Evolutionary conservation across 2,888 invertebrate genomes (phyloP).

Genomic region (Melieria omissa): DNA sequence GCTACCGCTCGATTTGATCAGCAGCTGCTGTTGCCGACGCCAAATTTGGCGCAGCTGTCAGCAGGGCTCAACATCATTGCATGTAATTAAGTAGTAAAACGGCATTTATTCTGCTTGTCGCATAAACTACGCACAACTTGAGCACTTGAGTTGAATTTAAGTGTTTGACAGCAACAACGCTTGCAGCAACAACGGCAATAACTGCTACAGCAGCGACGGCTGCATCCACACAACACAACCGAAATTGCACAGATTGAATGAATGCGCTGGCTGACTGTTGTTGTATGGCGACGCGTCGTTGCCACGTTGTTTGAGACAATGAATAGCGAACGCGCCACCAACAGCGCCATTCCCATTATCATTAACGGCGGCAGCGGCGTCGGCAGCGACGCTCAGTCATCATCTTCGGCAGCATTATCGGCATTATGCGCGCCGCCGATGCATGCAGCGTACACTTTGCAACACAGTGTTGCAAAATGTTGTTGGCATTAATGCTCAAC

Average conservation of each 20-base stretch:
- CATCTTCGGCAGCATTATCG: too few relatives aligned
- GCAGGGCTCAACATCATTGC: slow-evolving; percentile 5
- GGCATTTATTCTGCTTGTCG: neutral
- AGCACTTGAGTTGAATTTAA: slow-evolving; percentile 14
- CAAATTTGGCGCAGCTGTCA: too few relatives aligned
- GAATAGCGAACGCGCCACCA: neutral
- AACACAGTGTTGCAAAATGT: neutral
- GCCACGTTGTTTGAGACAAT: slow-evolving; percentile 19
- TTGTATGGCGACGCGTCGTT: neutral
- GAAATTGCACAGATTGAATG: slow-evolving; percentile 1
- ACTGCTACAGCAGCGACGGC: too few relatives aligned
- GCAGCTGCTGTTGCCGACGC: too few relatives aligned
- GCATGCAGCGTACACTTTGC: neutral
- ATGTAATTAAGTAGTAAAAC: slow-evolving; percentile 26
- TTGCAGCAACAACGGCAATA: neutral
- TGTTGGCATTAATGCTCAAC: neutral
- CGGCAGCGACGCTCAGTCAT: too few relatives aligned
- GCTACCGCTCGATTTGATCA: too few relatives aligned
- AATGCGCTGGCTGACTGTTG: neutral
- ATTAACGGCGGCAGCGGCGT: too few relatives aligned
- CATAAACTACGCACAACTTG: slow-evolving; percentile 12
- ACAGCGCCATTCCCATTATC: too few relatives aligned
- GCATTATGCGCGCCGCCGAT: neutral
- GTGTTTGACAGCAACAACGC: slow-evolving; percentile 14
- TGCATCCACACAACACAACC: neutral